These are phyloP conservation scores for Lutraria lutraria DNA, from an alignment of 2,888 invertebrate genomes.

Conservation along the genomic window DNA sequence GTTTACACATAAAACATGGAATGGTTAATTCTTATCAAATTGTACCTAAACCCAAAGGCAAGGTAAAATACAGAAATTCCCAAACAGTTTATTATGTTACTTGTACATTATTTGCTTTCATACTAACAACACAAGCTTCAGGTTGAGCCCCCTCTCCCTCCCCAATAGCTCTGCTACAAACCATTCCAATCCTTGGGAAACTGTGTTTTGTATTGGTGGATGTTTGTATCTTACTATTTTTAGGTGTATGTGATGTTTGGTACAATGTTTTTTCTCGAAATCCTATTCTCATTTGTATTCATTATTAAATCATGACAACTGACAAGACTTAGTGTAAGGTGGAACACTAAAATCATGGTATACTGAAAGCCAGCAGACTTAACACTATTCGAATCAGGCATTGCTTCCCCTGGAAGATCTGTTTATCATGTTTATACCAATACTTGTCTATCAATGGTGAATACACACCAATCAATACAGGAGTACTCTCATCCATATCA, in stretches of 20 bases:
- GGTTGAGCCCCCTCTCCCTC: too few relatives aligned
- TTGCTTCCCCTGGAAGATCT: neutral
- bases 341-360: neutral
- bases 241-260: too few relatives aligned
- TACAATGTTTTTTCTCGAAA: neutral
- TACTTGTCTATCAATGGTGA: neutral
- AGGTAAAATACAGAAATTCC: neutral
- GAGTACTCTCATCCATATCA: conserved; percentile 11
- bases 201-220: too few relatives aligned
- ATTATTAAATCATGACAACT: neutral
- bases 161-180: too few relatives aligned
- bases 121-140: too few relatives aligned
- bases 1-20: neutral
- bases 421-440: neutral
- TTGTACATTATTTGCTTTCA: too few relatives aligned
- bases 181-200: too few relatives aligned
- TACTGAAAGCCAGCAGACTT: neutral
- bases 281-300: neutral
- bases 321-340: neutral
- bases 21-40: neutral
- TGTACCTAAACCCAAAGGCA: neutral
- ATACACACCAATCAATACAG: conserved; percentile 3
- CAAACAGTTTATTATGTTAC: neutral
- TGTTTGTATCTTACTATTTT: too few relatives aligned
- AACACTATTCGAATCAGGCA: neutral